A percentile compares a stretch with the other conserved stretches of the same genome.
Evolutionary conservation across 2,113 vertebrate species (phyloP).

Genomic region (Calidris pygmaea): DNA sequence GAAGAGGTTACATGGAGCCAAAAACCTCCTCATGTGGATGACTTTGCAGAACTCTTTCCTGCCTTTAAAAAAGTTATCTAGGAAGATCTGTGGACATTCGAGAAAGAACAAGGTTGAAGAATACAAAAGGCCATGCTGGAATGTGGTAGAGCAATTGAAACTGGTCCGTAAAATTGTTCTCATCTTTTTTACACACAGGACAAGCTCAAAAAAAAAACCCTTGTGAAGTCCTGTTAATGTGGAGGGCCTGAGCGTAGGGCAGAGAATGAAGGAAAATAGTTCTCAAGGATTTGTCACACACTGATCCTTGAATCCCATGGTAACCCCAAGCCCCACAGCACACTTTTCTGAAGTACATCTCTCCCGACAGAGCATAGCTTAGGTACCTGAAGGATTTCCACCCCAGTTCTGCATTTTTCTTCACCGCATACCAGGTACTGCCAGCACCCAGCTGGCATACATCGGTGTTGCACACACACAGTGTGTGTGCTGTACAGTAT

Average conservation of each 20-base stretch:
- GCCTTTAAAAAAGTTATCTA: neutral
- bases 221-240: neutral
- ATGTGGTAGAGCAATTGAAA: neutral
- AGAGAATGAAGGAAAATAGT: neutral
- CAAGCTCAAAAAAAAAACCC: neutral
- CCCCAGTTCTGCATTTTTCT: neutral
- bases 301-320: neutral
- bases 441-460: neutral
- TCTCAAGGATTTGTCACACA: neutral
- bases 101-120: neutral
- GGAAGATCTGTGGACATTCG: neutral
- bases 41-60: neutral
- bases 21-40: neutral
- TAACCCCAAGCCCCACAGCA: neutral
- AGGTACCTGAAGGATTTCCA: neutral
- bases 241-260: neutral
- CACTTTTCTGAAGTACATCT: neutral
- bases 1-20: neutral
- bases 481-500: neutral
- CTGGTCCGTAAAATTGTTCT: neutral
- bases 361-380: neutral
- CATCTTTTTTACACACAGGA: neutral
- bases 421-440: neutral
- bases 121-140: neutral
- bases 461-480: accelerated